Evolutionary conservation across 2,113 vertebrate species (phyloP).

Genomic region (Aptenodytes patagonicus): DNA sequence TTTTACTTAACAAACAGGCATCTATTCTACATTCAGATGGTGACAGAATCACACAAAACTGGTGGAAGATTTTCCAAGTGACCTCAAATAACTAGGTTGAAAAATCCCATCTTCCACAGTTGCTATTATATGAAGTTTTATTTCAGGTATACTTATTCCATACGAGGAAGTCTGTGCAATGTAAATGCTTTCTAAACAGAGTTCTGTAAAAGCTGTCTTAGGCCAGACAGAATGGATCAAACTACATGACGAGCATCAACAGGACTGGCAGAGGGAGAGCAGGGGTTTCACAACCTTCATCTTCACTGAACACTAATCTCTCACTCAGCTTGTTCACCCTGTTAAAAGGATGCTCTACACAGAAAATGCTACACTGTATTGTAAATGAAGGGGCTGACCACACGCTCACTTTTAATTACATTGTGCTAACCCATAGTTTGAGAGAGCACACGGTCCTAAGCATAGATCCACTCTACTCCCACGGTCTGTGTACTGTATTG

Average conservation of each 20-base stretch:
- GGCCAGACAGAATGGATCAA: neutral
- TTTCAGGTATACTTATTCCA: neutral
- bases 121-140: accelerated
- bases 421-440: neutral
- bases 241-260: neutral
- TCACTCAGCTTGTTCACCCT: neutral
- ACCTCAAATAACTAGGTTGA: neutral
- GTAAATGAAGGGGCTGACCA: neutral
- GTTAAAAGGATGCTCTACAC: neutral
- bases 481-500: neutral
- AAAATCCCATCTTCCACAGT: neutral
- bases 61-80: neutral
- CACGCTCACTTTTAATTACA: neutral
- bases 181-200: neutral
- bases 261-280: neutral
- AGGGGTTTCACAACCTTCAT: neutral
- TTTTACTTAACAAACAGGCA: neutral
- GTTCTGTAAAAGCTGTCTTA: neutral
- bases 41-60: neutral
- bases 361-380: neutral
- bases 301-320: neutral
- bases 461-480: neutral
- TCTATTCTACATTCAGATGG: neutral
- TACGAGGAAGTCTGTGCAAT: neutral
- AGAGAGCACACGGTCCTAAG: neutral